Evolutionary conservation across 2,113 vertebrate species (phyloP).

Genomic region (Reinhardtius hippoglossoides): DNA sequence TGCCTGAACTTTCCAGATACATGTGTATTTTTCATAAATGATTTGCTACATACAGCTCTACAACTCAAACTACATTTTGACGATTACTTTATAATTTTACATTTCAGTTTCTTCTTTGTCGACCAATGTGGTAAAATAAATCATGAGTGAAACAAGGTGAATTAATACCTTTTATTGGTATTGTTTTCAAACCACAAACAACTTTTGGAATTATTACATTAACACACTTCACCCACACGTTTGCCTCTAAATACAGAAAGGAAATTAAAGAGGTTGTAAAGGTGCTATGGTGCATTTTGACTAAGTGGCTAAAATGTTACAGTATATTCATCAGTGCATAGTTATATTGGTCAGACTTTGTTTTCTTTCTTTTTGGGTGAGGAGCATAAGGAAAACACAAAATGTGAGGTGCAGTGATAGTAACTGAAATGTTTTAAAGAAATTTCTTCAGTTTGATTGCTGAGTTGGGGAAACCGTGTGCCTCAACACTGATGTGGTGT

Average conservation of each 20-base stretch:
- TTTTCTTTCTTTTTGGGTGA: neutral
- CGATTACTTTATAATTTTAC: neutral
- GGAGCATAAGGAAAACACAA: neutral
- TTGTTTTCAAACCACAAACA: neutral
- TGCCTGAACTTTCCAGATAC: too few relatives aligned
- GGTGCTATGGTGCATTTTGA: conserved; percentile 42
- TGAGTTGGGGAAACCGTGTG: neutral
- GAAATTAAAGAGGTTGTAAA: conserved; percentile 11
- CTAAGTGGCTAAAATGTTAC: conserved; percentile 16
- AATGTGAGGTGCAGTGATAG: neutral
- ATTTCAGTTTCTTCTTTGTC: neutral
- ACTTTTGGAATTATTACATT: conserved; percentile 13
- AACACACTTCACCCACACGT: conserved; percentile 19
- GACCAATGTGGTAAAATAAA: neutral
- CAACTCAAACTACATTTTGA: neutral
- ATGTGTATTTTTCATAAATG: neutral
- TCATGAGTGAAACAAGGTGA: neutral
- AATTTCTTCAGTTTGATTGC: conserved; percentile 22
- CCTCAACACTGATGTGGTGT: conserved; percentile 7
- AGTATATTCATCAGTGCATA: conserved; percentile 31
- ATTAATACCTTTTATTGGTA: conserved; percentile 9
- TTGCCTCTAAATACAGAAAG: conserved; percentile 19
- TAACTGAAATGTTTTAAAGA: conserved; percentile 20
- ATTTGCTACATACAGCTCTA: neutral
- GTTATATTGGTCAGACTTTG: conserved; percentile 35